Evolutionary conservation across 1,140 invertebrate species (phyloP).

Genomic region (Linepithema humile): DNA sequence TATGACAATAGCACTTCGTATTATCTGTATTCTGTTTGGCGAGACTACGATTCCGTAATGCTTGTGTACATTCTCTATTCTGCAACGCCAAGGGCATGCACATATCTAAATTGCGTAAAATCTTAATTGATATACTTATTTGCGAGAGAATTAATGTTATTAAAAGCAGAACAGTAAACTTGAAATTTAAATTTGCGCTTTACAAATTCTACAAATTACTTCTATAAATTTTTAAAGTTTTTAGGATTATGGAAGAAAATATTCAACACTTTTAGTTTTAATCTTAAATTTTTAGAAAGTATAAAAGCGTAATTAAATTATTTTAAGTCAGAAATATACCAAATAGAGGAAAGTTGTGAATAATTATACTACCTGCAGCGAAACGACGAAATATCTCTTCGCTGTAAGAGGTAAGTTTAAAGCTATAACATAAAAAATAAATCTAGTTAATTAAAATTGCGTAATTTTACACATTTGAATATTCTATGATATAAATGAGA

Average conservation of each 20-base stretch:
- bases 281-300: neutral
- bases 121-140: neutral
- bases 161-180: neutral
- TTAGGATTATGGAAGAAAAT: neutral
- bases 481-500: neutral
- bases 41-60: neutral
- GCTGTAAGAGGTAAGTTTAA: neutral
- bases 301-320: neutral
- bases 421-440: neutral
- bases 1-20: neutral
- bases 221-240: neutral
- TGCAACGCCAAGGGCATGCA: neutral
- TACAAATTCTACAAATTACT: neutral
- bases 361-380: constrained; percentile 4
- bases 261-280: neutral
- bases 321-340: no score
- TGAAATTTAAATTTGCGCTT: neutral
- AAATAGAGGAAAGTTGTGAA: constrained; percentile 12
- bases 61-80: neutral
- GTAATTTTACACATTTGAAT: neutral
- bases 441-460: neutral
- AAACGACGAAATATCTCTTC: neutral
- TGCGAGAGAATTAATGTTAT: neutral
- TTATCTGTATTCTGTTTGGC: neutral
- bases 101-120: constrained; percentile 15